These are phyloP conservation scores for Steatocranus sp. DNA, from an alignment of 2,797 vertebrate genomes.

Conservation along the genomic window DNA sequence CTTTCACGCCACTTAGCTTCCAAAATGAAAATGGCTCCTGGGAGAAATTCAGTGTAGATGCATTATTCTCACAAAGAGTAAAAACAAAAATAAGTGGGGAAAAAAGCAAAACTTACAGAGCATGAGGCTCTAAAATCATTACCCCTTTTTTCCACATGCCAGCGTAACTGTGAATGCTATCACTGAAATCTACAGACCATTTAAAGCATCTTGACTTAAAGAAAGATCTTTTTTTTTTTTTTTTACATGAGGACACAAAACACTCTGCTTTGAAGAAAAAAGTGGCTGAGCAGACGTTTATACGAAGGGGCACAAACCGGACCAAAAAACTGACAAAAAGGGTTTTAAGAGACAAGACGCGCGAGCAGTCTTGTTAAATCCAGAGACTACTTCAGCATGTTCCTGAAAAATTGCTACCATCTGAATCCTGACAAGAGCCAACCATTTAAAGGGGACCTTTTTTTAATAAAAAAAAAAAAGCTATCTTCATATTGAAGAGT, in stretches of 20 bases:
- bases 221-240: not conserved
- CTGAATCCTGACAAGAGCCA: constrained; percentile 13
- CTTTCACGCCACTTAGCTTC: not conserved
- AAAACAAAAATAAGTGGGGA: not conserved
- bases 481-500: constrained; percentile 74
- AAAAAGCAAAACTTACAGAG: not conserved
- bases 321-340: not conserved
- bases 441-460: constrained; percentile 18
- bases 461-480: not conserved
- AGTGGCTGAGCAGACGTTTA: not conserved
- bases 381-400: constrained; percentile 13
- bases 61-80: not conserved
- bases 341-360: not conserved
- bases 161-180: not conserved
- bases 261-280: constrained; percentile 11
- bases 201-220: constrained; percentile 17
- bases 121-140: not conserved
- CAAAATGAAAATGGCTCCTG: not conserved
- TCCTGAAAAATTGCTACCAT: constrained; percentile 11
- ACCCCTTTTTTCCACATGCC: not conserved
- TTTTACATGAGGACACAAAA: not conserved
- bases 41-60: not conserved
- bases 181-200: not conserved
- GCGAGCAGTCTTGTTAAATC: not conserved
- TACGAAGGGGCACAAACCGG: constrained; percentile 4